These are phyloP conservation scores for Enhydra lutris DNA, from an alignment of 2,113 vertebrate genomes.

Conservation along the genomic window DNA sequence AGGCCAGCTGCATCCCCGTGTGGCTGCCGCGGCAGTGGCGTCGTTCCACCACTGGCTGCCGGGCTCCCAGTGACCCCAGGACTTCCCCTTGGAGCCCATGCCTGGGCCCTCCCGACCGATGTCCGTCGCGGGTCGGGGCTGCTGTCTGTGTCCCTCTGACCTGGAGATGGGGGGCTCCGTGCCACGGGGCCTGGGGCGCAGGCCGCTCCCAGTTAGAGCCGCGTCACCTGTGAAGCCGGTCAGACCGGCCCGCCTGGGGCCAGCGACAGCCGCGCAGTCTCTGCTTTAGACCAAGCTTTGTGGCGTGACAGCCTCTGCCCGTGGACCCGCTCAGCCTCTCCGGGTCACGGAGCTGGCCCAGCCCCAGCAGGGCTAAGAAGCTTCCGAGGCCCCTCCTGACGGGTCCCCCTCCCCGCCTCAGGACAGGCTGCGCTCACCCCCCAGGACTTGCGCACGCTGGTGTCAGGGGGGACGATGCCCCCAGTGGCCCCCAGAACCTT, in stretches of 20 bases:
- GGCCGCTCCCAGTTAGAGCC: slow-evolving; percentile 66
- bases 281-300: slow-evolving; percentile 39
- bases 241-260: not conserved
- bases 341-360: not conserved
- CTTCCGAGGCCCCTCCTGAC: not conserved
- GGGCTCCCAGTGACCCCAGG: not conserved
- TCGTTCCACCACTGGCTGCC: no score
- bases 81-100: not conserved
- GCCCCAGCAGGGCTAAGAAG: not conserved
- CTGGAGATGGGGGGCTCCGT: not conserved
- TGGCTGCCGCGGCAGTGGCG: rapidly evolving
- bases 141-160: not conserved
- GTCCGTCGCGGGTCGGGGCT: not conserved
- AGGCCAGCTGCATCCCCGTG: not conserved
- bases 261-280: not conserved
- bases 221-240: not conserved
- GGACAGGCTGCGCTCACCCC: rapidly evolving
- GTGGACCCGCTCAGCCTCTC: not conserved
- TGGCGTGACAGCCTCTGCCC: not conserved
- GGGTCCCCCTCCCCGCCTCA: not conserved
- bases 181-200: no score
- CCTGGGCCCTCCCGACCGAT: not conserved
- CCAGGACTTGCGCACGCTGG: not conserved
- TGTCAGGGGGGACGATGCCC: not conserved
- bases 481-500: no score